Percentiles rank a stretch among this genome's conserved stretches.
Evolutionary conservation across 1,140 invertebrate genomes (phyloP).

Genomic region (Gryllus bimaculatus): DNA sequence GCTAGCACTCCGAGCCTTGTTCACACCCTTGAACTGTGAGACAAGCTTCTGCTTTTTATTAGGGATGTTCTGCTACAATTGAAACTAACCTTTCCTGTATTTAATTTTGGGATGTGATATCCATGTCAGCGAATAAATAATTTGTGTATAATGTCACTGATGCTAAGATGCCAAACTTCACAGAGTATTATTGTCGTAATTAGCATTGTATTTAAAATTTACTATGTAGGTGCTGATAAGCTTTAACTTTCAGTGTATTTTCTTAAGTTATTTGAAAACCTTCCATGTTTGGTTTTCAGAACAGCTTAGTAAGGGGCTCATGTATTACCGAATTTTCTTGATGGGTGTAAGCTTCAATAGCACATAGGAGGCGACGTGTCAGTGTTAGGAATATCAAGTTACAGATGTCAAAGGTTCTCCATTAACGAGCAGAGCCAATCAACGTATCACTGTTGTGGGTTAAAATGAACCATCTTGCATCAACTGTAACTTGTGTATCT

Average conservation of each 20-base stretch:
- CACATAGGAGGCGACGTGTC: not conserved
- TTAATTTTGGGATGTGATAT: not conserved
- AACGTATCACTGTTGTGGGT: not conserved
- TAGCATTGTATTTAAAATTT: conserved; percentile 6
- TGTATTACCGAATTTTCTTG: not conserved
- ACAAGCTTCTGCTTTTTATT: not conserved
- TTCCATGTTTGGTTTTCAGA: not conserved
- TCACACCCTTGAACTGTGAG: not conserved
- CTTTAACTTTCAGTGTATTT: conserved; percentile 5
- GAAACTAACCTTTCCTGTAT: not conserved
- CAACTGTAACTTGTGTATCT: conserved; percentile 1
- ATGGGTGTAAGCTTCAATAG: not conserved
- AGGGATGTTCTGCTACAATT: not conserved
- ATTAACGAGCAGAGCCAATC: not conserved
- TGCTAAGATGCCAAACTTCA: conserved; percentile 4
- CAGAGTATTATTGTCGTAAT: conserved; percentile 5
- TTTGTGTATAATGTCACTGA: conserved; percentile 5
- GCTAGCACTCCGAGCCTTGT: not conserved
- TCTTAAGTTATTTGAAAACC: conserved; percentile 5
- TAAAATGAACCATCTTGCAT: not conserved
- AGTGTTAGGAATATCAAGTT: conserved; percentile 5
- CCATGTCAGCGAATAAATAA: not conserved
- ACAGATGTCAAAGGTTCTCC: not conserved
- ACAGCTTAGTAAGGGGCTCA: not conserved
- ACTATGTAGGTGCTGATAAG: conserved; percentile 4